Evolutionary conservation across 2,888 invertebrate genomes (phyloP).

Genomic region (Andrena trimmerana): DNA sequence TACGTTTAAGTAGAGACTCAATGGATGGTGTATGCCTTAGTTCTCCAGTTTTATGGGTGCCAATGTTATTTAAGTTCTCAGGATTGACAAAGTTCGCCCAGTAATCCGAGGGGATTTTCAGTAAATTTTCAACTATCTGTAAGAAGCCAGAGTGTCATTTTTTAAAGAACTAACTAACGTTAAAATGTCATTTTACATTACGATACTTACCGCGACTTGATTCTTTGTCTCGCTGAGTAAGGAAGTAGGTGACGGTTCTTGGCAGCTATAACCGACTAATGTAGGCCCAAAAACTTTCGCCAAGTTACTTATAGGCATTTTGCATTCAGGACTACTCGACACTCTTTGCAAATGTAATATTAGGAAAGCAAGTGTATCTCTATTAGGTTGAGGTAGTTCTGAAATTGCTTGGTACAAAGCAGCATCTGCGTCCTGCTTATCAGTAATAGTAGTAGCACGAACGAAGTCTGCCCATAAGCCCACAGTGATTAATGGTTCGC

Average conservation of each 20-base stretch:
- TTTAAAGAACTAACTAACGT: neutral
- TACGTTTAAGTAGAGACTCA: conserved; percentile 83
- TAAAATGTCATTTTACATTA: conserved; percentile 5
- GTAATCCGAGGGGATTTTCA: conserved; percentile 91
- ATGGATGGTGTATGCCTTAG: conserved; percentile 83
- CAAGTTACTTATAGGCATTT: conserved; percentile 96
- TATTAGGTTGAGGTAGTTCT: conserved; percentile 95
- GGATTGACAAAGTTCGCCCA: conserved; percentile 91
- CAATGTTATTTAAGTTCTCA: conserved; percentile 75
- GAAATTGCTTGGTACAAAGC: conserved; percentile 91
- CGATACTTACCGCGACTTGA: conserved; percentile 89
- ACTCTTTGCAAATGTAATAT: conserved; percentile 96
- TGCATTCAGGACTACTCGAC: conserved; percentile 92
- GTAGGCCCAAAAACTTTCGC: conserved; percentile 97
- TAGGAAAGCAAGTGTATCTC: conserved; percentile 97
- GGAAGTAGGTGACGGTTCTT: conserved; percentile 90
- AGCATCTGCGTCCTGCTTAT: conserved; percentile 88
- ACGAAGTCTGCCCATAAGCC: conserved; percentile 94
- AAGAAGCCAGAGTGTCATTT: conserved; percentile 56
- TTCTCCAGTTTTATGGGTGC: conserved; percentile 80
- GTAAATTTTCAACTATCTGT: conserved; percentile 89
- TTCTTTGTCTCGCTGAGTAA: conserved; percentile 92
- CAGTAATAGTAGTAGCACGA: conserved; percentile 87
- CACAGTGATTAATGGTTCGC: conserved; percentile 95
- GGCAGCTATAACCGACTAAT: conserved; percentile 94